phyloP scores from a whole-genome alignment of 1,140 invertebrate species.

The Physella acuta region DNA sequence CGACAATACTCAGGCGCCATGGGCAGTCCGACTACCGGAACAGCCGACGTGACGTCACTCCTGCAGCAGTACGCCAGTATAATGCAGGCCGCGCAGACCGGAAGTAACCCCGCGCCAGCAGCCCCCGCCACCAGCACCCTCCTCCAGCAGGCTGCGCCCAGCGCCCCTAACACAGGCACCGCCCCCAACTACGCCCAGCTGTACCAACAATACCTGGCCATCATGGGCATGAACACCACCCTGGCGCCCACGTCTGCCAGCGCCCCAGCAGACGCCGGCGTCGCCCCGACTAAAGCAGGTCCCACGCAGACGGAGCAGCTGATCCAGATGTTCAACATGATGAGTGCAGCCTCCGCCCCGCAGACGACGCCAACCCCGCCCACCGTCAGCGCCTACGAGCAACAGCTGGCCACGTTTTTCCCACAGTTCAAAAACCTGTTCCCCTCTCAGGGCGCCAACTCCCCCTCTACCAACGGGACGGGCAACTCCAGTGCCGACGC shows the following conservation, averaged over 20 bases:
- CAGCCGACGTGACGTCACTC: not conserved
- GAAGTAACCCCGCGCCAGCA: not conserved
- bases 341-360: too few relatives aligned
- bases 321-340: too few relatives aligned
- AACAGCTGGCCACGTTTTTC: constrained; percentile 14
- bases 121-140: not conserved
- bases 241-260: not conserved
- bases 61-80: not conserved
- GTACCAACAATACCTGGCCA: not conserved
- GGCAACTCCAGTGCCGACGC: not conserved
- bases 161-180: not conserved
- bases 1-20: not conserved
- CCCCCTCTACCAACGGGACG: not conserved
- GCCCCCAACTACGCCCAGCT: not conserved
- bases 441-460: not conserved
- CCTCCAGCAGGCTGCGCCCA: not conserved
- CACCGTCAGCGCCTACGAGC: not conserved
- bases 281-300: too few relatives aligned
- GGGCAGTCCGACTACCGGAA: not conserved
- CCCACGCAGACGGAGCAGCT: too few relatives aligned
- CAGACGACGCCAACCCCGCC: not conserved
- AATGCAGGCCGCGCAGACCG: too few relatives aligned
- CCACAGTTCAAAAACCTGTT: constrained; percentile 15
- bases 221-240: too few relatives aligned
- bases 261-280: not conserved